A percentile compares a stretch with the other conserved stretches of the same genome.
Evolutionary conservation across 1,140 invertebrate genomes (phyloP).

Genomic region (Pollicipes pollicipes): DNA sequence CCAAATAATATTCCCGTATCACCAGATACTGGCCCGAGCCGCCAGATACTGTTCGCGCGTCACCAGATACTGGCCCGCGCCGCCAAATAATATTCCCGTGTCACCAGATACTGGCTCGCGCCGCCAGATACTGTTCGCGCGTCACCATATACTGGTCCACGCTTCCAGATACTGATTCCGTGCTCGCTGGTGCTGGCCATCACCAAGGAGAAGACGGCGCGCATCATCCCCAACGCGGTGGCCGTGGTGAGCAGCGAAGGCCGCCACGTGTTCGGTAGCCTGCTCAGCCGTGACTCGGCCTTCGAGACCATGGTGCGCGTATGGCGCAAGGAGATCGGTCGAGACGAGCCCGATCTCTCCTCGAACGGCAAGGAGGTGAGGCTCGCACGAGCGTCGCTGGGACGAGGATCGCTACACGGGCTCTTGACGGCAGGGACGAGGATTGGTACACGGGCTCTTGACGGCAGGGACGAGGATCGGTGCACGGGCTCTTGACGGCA

Average conservation of each 20-base stretch:
- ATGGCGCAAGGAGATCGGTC: conserved; percentile 33
- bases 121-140: not conserved
- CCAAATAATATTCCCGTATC: too few species aligned
- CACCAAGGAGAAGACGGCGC: conserved; percentile 64
- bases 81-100: too few species aligned
- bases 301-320: conserved; percentile 65
- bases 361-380: conserved; percentile 4
- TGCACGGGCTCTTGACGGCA: too few species aligned
- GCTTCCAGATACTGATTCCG: conserved; percentile 51
- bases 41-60: too few species aligned
- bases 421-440: too few species aligned
- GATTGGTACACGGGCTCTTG: too few species aligned
- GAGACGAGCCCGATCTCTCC: not conserved
- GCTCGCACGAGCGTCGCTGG: too few species aligned
- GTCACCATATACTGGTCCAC: not conserved
- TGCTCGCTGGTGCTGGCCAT: conserved; percentile 60
- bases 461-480: too few species aligned
- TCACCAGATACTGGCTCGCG: too few species aligned
- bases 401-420: too few species aligned
- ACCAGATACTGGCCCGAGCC: too few species aligned
- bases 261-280: conserved; percentile 73
- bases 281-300: conserved; percentile 68
- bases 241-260: conserved; percentile 63
- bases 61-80: too few species aligned
- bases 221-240: conserved; percentile 72